Evolutionary conservation across 1,140 invertebrate genomes (phyloP).

Genomic region (Drosophila eugracilis): DNA sequence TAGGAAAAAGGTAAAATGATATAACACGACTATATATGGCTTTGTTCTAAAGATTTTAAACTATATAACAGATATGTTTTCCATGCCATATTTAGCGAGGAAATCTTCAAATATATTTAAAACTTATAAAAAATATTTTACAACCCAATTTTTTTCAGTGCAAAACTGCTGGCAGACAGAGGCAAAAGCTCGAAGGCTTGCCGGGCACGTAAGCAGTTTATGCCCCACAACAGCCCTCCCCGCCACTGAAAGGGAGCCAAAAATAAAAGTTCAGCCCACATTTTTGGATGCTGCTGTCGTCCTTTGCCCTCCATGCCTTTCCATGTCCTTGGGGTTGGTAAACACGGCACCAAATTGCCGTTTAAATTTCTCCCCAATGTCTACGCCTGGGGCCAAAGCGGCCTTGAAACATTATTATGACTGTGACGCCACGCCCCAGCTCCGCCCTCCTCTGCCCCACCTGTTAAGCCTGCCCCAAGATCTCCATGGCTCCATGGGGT

Average conservation of each 20-base stretch:
- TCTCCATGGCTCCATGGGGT: background rate
- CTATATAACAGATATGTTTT: no score
- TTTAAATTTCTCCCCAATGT: slow-evolving; percentile 81
- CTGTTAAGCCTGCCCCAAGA: slow-evolving; percentile 38
- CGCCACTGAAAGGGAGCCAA: slow-evolving; percentile 26
- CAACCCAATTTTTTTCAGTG: slow-evolving; percentile 2
- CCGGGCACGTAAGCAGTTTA: slow-evolving; percentile 75
- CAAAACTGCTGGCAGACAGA: background rate
- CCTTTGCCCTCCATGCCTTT: background rate
- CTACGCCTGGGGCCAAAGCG: slow-evolving; percentile 51
- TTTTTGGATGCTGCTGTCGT: slow-evolving; percentile 61
- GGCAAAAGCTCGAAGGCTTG: slow-evolving; percentile 19
- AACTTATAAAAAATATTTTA: background rate
- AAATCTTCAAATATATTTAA: background rate
- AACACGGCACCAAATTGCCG: slow-evolving; percentile 80
- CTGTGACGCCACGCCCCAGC: slow-evolving; percentile 47
- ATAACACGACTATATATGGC: background rate
- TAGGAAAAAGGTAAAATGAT: background rate
- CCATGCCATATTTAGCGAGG: background rate
- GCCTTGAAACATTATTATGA: slow-evolving; percentile 81
- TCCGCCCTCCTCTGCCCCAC: slow-evolving; percentile 25
- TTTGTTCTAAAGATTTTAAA: no score
- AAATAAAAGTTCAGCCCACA: slow-evolving; percentile 54
- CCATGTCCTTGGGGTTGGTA: slow-evolving; percentile 77
- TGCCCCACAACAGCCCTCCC: slow-evolving; percentile 16